Evolutionary conservation across 1,140 invertebrate genomes (phyloP).

Genomic region (Brachionus plicatilis): DNA sequence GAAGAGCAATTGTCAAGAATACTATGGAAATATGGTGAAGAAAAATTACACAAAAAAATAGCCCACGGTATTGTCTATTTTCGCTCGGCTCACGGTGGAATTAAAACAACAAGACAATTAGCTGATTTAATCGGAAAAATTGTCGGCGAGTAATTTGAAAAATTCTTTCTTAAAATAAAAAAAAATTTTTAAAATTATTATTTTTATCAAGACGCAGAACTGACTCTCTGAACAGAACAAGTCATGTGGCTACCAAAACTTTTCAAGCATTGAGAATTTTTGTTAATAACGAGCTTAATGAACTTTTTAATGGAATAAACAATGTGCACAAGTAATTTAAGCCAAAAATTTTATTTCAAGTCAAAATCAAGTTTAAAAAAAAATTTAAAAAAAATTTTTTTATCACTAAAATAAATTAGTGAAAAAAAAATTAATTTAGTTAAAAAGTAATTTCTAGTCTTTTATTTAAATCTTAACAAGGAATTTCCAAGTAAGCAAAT

Average conservation of each 20-base stretch:
- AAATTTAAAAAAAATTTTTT: too few species aligned
- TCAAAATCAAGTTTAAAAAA: too few species aligned
- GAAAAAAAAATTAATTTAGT: too few species aligned
- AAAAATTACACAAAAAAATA: conserved; percentile 77
- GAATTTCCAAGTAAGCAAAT: too few species aligned
- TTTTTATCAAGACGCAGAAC: background rate
- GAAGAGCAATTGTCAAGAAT: conserved; percentile 74
- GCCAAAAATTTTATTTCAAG: background rate
- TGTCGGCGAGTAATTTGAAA: conserved; percentile 51
- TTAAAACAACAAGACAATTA: conserved; percentile 76
- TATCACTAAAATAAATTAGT: too few species aligned
- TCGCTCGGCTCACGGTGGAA: conserved; percentile 70
- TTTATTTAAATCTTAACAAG: too few species aligned
- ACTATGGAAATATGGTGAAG: conserved; percentile 81
- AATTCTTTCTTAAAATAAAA: conserved; percentile 18
- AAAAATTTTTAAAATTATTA: background rate
- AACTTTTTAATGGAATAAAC: conserved; percentile 80
- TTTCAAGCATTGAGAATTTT: conserved; percentile 91
- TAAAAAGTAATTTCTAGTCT: too few species aligned
- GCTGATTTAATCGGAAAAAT: conserved; percentile 69
- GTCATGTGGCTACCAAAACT: conserved; percentile 79
- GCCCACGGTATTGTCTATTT: conserved; percentile 76
- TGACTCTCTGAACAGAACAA: conserved; percentile 69
- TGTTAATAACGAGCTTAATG: conserved; percentile 93
- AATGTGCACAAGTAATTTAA: conserved; percentile 65